phyloP scores from a whole-genome alignment of 2,797 vertebrate species.

The Mastacembelus armatus region DNA sequence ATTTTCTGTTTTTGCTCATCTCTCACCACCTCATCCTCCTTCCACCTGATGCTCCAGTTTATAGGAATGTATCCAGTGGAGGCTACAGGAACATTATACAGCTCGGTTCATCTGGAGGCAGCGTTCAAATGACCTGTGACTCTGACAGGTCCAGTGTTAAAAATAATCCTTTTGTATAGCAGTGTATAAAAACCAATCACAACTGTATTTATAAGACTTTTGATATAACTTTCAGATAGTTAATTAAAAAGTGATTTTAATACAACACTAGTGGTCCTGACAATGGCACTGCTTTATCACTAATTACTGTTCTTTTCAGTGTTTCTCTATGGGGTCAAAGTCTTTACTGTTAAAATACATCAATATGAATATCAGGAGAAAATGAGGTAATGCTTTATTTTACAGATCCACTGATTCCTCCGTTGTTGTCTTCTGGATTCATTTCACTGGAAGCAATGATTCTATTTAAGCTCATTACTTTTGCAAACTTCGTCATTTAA shows the following conservation, averaged over 20 bases:
- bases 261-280: no score
- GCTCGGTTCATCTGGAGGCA: not conserved
- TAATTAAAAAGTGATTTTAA: not conserved
- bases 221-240: not conserved
- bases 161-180: not conserved
- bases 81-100: not conserved
- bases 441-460: no score
- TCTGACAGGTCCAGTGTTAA: not conserved
- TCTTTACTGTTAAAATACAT: no score
- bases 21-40: not conserved
- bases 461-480: not conserved
- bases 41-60: not conserved
- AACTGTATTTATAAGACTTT: not conserved
- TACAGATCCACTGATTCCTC: no score
- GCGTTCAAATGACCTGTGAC: not conserved
- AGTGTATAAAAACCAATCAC: no score
- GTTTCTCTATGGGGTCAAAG: no score
- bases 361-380: not conserved
- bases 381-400: not conserved
- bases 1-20: not conserved
- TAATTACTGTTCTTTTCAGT: not conserved
- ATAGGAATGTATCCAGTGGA: no score
- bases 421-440: no score
- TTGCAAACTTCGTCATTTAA: no score
- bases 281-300: no score